Base-by-base conservation (phyloP, 2,113 vertebrate species). In the Vulpes lagopus region DNA sequence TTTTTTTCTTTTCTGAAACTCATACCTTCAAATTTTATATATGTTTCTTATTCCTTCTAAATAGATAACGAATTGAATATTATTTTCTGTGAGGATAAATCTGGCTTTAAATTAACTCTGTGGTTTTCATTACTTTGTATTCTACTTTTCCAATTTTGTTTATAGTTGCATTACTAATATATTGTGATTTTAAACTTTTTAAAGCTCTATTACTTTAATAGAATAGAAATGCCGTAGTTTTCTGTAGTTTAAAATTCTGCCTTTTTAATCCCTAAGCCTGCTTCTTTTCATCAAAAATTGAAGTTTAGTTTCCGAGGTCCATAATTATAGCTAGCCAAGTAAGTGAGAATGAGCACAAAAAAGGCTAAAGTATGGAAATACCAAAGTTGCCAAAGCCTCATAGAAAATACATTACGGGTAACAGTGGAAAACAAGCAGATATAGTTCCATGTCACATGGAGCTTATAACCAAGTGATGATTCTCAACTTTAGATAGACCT, bases 51-150 rank as follows among this genome's bases (percentile, higher is more conserved):
- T 79, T 91, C 15, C 59, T 96, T 95, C 35, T 95, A 73, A 95
- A 53, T 79, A 83, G 49, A 57, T 69, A 88, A 62, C 22, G 82
- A 88, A 64, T 62, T 51, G 14, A 49, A 20, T 89, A 65, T 94
- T 92, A 94, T 92, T 83, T 84, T 25, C 74, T 85, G 11, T 76
- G 38, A 79, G 62, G 23, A 32, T 60, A 85, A 60, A 73, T 91
- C 62, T 84, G 82, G 87, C 60, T 92, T 97, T 93, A 94, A 89
- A 89, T 88, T 93, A 89, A 90, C 79, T 93, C 69, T 76, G 3
- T 91, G 76, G 14, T 83, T 83, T 30, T 69, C 7, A 57, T 86
- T 94, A 91, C 27, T 89, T 73, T 59, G 32, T 27, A 65, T 32
- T 84, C 32, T 94, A 20, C 43, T 85, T 95, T 92, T 69, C 43